phyloP scores from a whole-genome alignment of 1,140 invertebrate genomes.

The Daktulosphaira vitifoliae region DNA sequence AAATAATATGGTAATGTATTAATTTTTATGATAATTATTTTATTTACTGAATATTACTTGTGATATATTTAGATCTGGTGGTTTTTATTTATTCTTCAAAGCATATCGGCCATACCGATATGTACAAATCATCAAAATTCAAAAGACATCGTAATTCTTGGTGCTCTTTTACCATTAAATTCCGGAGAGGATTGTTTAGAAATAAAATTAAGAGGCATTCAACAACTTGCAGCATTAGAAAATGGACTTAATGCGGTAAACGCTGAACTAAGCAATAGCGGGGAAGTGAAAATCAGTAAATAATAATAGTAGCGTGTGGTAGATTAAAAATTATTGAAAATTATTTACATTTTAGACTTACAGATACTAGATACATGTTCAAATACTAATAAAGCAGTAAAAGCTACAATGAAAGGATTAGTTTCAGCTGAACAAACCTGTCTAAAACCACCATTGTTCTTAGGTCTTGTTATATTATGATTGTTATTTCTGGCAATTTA shows the following conservation, averaged over 20 bases:
- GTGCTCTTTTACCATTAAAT: constrained; percentile 34
- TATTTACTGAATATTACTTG: too few relatives aligned
- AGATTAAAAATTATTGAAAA: too few relatives aligned
- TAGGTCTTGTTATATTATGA: constrained; percentile 40
- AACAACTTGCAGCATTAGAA: constrained; percentile 34
- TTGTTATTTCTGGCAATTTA: background rate
- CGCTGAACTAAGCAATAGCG: constrained; percentile 8
- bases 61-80: too few relatives aligned
- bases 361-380: constrained; percentile 44
- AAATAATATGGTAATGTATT: too few relatives aligned
- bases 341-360: constrained; percentile 38
- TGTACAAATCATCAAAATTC: constrained; percentile 6
- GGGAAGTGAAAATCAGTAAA: constrained; percentile 25
- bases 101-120: background rate
- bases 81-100: background rate
- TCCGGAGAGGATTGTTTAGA: constrained; percentile 15
- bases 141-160: constrained; percentile 13
- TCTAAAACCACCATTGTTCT: constrained; percentile 43
- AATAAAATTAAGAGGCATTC: constrained; percentile 29
- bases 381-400: constrained; percentile 42
- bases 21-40: too few relatives aligned
- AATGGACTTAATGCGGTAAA: constrained; percentile 26
- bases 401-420: constrained; percentile 44
- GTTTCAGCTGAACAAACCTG: constrained; percentile 43
- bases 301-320: too few relatives aligned